These are phyloP conservation scores for Spialia ferax DNA, from an alignment of 2,888 invertebrate species.

Conservation along the genomic window DNA sequence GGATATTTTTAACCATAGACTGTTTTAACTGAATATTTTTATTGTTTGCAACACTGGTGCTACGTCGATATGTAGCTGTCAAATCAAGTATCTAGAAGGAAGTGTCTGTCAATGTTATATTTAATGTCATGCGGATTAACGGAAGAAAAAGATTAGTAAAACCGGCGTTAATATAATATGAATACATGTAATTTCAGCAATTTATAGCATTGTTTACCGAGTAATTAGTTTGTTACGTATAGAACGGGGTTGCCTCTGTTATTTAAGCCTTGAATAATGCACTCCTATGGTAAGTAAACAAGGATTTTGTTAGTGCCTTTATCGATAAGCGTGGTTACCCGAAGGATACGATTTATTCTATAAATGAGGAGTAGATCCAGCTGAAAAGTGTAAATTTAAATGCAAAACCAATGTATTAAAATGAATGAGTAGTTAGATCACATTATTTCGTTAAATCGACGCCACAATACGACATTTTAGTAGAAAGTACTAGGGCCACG, in stretches of 20 bases:
- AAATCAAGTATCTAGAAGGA: not conserved
- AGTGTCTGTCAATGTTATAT: not conserved
- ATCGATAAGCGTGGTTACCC: conserved; percentile 13
- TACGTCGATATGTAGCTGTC: conserved; percentile 73
- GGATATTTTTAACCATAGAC: not conserved
- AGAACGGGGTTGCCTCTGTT: conserved; percentile 43
- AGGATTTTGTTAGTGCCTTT: not conserved
- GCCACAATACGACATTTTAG: not conserved
- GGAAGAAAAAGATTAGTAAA: conserved; percentile 42
- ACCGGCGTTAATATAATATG: conserved; percentile 7
- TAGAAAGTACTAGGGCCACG: conserved; percentile 60
- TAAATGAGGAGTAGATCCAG: not conserved
- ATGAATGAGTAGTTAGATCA: not conserved
- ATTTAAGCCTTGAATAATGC: conserved; percentile 56
- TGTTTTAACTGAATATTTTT: not conserved
- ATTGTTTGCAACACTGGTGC: conserved; percentile 47
- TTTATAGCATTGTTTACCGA: not conserved
- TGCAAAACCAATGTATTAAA: not conserved
- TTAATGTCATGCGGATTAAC: not conserved
- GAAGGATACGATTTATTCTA: not conserved
- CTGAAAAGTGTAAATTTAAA: not conserved
- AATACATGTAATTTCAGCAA: not conserved
- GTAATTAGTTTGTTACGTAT: conserved; percentile 1
- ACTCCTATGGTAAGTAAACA: conserved; percentile 60
- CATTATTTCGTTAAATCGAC: not conserved